Evolutionary conservation across 2,888 invertebrate species (phyloP).

Genomic region (Esperia sulphurella): DNA sequence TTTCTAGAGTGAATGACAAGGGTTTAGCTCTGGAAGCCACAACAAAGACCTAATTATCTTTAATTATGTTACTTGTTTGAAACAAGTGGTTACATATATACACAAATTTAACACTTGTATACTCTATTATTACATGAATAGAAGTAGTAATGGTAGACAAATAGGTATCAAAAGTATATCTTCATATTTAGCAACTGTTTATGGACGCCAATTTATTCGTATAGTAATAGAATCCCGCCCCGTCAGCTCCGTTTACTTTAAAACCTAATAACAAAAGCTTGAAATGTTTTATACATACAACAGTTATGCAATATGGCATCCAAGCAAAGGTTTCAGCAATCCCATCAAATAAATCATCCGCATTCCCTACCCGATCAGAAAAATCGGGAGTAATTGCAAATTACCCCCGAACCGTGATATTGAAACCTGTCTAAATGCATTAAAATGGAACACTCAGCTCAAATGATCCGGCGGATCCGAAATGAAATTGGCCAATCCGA

Average conservation of each 20-base stretch:
- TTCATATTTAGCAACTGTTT: too few relatives aligned
- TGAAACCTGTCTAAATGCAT: slow-evolving; percentile 16
- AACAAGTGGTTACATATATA: background rate
- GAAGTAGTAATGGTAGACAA: too few relatives aligned
- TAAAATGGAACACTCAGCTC: slow-evolving; percentile 16
- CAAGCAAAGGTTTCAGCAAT: background rate
- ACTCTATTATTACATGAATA: too few relatives aligned
- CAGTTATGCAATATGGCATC: background rate
- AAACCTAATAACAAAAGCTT: too few relatives aligned
- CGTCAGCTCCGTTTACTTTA: too few relatives aligned
- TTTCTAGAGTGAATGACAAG: background rate
- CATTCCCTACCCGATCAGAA: slow-evolving; percentile 1
- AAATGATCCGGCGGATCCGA: slow-evolving; percentile 13
- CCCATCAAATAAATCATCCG: background rate
- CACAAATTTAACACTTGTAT: background rate
- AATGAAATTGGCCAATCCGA: slow-evolving; percentile 16
- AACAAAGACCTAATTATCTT: background rate
- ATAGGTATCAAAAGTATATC: too few relatives aligned
- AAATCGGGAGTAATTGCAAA: slow-evolving; percentile 10
- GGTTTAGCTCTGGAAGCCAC: background rate
- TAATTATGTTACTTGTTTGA: too few relatives aligned
- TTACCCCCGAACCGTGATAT: slow-evolving; percentile 5
- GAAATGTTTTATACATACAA: too few relatives aligned
- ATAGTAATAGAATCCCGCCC: too few relatives aligned
- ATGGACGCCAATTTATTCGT: too few relatives aligned